phyloP scores from a whole-genome alignment of 2,888 invertebrate genomes.

The Drosophila seclusa region DNA sequence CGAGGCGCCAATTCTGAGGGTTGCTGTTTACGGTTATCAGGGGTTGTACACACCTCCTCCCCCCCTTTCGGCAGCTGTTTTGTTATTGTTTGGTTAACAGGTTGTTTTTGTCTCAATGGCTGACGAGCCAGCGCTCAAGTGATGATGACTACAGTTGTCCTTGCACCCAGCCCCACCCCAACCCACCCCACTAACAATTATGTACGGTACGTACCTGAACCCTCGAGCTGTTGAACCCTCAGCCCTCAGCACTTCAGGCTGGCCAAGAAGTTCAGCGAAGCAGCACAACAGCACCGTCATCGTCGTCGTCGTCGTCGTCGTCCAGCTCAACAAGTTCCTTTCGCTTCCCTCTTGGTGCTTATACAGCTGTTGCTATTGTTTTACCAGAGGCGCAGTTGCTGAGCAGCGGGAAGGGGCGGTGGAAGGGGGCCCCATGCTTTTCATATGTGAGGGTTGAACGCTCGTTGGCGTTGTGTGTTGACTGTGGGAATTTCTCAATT shows the following conservation, averaged over 20 bases:
- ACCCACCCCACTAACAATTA: not conserved
- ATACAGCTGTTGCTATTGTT: constrained; percentile 68
- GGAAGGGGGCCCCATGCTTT: constrained; percentile 3
- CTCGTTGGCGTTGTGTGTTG: constrained; percentile 21
- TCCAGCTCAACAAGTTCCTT: constrained; percentile 76
- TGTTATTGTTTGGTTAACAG: constrained; percentile 54
- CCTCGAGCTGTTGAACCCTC: constrained; percentile 7
- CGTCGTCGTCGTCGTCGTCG: constrained; percentile 58
- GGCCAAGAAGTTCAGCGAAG: constrained; percentile 66
- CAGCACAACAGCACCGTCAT: constrained; percentile 58
- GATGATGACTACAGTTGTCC: constrained; percentile 45
- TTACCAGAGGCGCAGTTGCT: constrained; percentile 20
- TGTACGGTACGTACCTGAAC: constrained; percentile 1
- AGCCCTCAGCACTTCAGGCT: constrained; percentile 6
- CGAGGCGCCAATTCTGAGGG: constrained; percentile 22
- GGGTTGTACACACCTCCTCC: constrained; percentile 4
- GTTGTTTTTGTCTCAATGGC: constrained; percentile 40
- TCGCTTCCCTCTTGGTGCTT: constrained; percentile 34
- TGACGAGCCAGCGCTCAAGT: constrained; percentile 14
- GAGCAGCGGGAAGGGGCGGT: not conserved
- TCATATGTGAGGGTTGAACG: constrained; percentile 32
- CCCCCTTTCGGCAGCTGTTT: not conserved
- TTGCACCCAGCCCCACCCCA: not conserved
- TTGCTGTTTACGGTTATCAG: not conserved
- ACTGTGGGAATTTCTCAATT: constrained; percentile 83